Percentiles rank a stretch among this genome's conserved stretches.
phyloP scores from a whole-genome alignment of 2,888 invertebrate genomes.

The Agelastica alni region DNA sequence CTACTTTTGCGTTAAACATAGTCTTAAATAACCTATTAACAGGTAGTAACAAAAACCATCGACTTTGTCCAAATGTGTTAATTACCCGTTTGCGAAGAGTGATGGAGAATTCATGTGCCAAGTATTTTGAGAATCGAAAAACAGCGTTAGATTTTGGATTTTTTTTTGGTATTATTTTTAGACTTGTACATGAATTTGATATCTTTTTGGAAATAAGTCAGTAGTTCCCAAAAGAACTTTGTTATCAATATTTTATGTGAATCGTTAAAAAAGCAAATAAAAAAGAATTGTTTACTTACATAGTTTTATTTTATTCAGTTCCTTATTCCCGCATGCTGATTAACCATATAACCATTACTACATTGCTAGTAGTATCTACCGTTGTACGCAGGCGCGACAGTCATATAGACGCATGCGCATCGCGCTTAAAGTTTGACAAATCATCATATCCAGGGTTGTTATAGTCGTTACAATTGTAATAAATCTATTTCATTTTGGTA shows the following conservation, averaged over 20 bases:
- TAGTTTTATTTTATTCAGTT: no score
- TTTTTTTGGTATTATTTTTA: conserved; percentile 26
- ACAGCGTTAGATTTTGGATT: conserved; percentile 17
- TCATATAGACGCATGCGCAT: no score
- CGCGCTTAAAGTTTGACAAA: no score
- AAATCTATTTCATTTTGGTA: no score
- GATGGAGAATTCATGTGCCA: conserved; percentile 34
- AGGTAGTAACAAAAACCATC: conserved; percentile 8
- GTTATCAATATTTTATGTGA: conserved; percentile 22
- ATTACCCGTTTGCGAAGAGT: conserved; percentile 17
- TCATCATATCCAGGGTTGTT: no score
- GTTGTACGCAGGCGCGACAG: no score
- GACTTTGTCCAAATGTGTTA: conserved; percentile 4
- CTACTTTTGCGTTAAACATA: no score
- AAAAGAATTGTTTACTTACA: no score
- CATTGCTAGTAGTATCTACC: no score
- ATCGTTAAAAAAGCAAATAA: conserved; percentile 20
- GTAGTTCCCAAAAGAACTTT: conserved; percentile 27
- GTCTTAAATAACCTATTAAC: background rate
- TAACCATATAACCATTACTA: no score
- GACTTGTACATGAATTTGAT: conserved; percentile 35
- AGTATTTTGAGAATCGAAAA: conserved; percentile 20
- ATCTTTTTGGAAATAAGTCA: conserved; percentile 39
- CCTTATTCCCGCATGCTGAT: no score
- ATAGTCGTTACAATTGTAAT: no score